Percentiles rank a stretch among this genome's conserved stretches.
Conservation (phyloP, 2,888 invertebrate genomes). For the Corbicula japonica region DNA sequence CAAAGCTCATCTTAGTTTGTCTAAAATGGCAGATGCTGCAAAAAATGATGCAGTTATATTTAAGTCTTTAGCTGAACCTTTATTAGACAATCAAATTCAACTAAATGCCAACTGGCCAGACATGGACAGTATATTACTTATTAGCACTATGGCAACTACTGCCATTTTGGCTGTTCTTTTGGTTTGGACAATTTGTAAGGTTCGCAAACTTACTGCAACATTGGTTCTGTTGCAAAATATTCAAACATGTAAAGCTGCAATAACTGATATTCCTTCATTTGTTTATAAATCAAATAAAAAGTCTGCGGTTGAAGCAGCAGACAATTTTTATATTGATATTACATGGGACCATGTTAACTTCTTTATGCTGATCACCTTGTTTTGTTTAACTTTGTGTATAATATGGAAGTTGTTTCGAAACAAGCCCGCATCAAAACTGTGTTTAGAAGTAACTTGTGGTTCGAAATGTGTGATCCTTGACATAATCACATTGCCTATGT, state of each 20-base stretch:
- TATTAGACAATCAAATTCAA: conserved; percentile 7
- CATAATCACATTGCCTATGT: conserved; percentile 3
- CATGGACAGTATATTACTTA: conserved; percentile 15
- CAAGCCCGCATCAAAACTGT: not conserved
- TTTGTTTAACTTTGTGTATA: not conserved
- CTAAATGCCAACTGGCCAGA: conserved; percentile 11
- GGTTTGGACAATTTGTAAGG: conserved; percentile 13
- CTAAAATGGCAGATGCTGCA: conserved; percentile 26
- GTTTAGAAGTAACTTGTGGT: conserved; percentile 18
- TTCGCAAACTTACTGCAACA: conserved; percentile 20
- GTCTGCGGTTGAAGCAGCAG: not conserved
- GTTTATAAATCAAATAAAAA: conserved; percentile 1
- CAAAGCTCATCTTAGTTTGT: conserved; percentile 17
- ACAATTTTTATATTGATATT: not conserved
- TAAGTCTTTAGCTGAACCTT: conserved; percentile 25
- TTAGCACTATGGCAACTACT: not conserved
- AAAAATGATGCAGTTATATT: conserved; percentile 25
- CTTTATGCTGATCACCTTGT: not conserved
- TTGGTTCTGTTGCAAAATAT: not conserved
- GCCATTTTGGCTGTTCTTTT: not conserved
- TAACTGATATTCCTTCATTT: conserved; percentile 28
- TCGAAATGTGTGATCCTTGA: conserved; percentile 6
- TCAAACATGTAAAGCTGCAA: not conserved
- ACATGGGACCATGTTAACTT: conserved; percentile 25
- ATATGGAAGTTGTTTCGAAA: not conserved